Percentiles rank a stretch among this genome's conserved stretches.
phyloP scores from a whole-genome alignment of 2,888 invertebrate genomes.

The Cryptocephalus primarius region DNA sequence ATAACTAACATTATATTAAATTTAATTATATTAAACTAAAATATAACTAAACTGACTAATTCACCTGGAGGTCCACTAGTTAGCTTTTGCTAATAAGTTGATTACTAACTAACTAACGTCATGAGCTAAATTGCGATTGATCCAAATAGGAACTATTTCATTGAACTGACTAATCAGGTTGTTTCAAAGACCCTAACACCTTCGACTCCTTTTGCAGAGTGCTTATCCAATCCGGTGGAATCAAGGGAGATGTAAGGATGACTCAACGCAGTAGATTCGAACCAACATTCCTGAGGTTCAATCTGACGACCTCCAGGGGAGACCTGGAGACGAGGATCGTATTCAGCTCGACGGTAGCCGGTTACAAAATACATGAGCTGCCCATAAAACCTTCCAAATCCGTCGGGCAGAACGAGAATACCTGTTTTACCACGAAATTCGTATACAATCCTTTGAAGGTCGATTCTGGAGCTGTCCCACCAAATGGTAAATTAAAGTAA shows the following conservation, averaged over 20 bases:
- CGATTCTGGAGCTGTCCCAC: constrained; percentile 48
- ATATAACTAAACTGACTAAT: too few relatives aligned
- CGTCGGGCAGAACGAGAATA: constrained; percentile 36
- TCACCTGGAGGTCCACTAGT: too few relatives aligned
- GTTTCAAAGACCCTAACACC: too few relatives aligned
- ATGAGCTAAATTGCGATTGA: too few relatives aligned
- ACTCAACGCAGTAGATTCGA: constrained; percentile 74
- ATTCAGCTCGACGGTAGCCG: constrained; percentile 61
- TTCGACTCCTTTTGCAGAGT: too few relatives aligned
- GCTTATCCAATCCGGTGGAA: constrained; percentile 63
- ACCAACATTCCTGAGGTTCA: constrained; percentile 69
- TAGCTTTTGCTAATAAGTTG: too few relatives aligned
- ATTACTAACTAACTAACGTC: too few relatives aligned
- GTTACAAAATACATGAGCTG: constrained; percentile 60
- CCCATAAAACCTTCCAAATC: constrained; percentile 50
- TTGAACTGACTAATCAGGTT: too few relatives aligned
- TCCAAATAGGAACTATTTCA: too few relatives aligned
- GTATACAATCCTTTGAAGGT: constrained; percentile 66
- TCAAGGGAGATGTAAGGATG: constrained; percentile 68
- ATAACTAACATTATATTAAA: too few relatives aligned
- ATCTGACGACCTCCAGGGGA: constrained; percentile 52
- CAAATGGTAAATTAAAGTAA: constrained; percentile 44
- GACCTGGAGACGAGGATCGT: constrained; percentile 60
- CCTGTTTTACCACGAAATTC: constrained; percentile 60
- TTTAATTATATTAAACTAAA: too few relatives aligned